A percentile compares a stretch with the other conserved stretches of the same genome.
These are phyloP conservation scores for Myocastor coypus DNA, from an alignment of 2,113 vertebrate species.

Conservation along the genomic window DNA sequence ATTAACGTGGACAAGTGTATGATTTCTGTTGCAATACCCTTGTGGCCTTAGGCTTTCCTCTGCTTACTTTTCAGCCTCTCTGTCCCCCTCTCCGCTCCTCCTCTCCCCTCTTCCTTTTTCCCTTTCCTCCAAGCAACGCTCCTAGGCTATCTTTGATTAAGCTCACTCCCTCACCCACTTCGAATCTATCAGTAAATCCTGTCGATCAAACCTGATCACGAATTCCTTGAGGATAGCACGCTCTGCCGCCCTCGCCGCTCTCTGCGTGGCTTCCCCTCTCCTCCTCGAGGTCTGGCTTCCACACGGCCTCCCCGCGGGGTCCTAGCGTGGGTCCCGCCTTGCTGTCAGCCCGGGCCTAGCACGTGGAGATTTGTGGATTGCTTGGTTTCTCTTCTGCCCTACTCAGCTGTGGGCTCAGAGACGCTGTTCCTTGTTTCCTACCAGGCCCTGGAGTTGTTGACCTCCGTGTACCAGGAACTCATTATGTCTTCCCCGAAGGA, in stretches of 20 bases:
- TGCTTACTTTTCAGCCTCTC: no score
- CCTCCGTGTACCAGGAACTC: background rate
- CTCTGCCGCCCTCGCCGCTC: background rate
- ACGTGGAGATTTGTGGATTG: background rate
- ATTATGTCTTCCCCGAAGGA: background rate
- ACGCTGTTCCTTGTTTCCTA: background rate
- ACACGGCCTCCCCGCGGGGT: accelerated
- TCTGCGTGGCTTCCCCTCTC: background rate
- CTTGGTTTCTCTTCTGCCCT: background rate
- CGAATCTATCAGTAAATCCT: background rate
- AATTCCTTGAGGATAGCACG: background rate
- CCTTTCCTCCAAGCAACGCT: background rate
- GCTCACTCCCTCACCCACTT: background rate
- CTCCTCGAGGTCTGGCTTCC: background rate
- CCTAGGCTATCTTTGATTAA: background rate
- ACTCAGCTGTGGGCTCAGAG: background rate
- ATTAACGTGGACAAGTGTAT: background rate
- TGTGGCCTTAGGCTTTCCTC: background rate
- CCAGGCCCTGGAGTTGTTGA: background rate
- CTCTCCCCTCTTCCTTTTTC: background rate
- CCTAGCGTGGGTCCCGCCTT: background rate
- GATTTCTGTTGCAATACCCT: background rate
- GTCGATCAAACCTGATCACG: background rate
- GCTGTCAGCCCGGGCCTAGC: background rate
- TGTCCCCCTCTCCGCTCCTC: no score